phyloP scores from a whole-genome alignment of 2,113 vertebrate species.

The Marmota flaviventris region DNA sequence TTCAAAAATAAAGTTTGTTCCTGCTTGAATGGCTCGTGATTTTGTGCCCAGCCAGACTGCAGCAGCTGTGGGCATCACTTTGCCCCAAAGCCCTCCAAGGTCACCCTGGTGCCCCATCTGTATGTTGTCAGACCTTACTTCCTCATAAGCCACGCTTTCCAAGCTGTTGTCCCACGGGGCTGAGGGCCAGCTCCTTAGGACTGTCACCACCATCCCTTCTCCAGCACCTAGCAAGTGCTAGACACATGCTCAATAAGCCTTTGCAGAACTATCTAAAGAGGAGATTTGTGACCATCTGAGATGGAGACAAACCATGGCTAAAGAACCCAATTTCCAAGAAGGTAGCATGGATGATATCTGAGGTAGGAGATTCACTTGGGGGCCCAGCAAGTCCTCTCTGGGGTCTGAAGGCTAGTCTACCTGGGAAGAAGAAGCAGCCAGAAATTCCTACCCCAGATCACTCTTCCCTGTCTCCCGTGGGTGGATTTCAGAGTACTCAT shows the following conservation, averaged over 20 bases:
- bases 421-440: neutral
- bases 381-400: neutral
- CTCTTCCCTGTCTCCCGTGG: neutral
- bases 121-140: neutral
- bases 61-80: neutral
- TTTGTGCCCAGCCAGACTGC: too few relatives aligned
- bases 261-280: neutral
- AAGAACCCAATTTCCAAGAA: neutral
- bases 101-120: neutral
- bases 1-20: too few relatives aligned
- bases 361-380: rapidly evolving
- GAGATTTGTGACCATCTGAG: neutral
- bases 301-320: neutral
- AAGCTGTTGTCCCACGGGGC: neutral
- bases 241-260: too few relatives aligned
- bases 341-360: too few relatives aligned
- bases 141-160: neutral
- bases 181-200: neutral
- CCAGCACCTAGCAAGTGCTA: neutral
- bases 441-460: neutral
- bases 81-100: neutral
- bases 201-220: neutral
- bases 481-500: neutral
- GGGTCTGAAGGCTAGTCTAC: neutral
- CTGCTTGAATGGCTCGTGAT: too few relatives aligned